Evolutionary conservation across 2,888 invertebrate genomes (phyloP).

Genomic region (Neoscelio sp.): DNA sequence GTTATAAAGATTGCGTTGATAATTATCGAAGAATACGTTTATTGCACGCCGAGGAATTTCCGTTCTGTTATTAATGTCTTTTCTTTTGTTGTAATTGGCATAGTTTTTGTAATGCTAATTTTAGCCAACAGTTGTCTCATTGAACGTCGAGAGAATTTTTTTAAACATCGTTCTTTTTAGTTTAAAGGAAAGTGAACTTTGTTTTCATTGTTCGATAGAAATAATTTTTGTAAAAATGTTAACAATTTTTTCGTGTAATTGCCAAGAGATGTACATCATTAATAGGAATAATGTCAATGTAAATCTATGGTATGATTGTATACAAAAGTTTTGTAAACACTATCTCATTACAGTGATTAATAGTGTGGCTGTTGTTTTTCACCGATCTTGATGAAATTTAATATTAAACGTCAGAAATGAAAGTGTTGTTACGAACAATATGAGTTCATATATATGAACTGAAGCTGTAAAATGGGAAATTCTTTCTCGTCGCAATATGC

Average conservation of each 20-base stretch:
- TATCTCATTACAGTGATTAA: constrained; percentile 36
- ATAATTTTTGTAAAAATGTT: no score
- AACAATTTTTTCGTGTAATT: no score
- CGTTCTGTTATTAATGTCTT: no score
- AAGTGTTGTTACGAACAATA: constrained; percentile 44
- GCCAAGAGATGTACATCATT: neutral
- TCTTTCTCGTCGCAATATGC: constrained; percentile 73
- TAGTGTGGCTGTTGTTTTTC: constrained; percentile 9
- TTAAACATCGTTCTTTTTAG: no score
- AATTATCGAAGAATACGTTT: neutral
- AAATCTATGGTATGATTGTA: constrained; percentile 11
- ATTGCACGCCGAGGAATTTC: neutral
- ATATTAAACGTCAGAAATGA: constrained; percentile 54
- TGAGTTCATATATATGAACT: neutral
- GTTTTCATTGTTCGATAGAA: no score
- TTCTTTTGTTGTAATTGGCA: no score
- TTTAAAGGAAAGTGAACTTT: no score
- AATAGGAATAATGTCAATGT: constrained; percentile 28
- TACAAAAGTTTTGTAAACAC: constrained; percentile 15
- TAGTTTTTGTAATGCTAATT: no score
- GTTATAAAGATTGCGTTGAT: constrained; percentile 10
- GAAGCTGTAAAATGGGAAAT: constrained; percentile 73
- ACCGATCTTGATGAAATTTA: constrained; percentile 49
- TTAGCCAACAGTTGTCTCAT: no score
- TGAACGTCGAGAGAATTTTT: no score